Percentiles rank a stretch among this genome's conserved stretches.
Conservation (phyloP, 2,888 invertebrate species). For the Cepaea hortensis region DNA sequence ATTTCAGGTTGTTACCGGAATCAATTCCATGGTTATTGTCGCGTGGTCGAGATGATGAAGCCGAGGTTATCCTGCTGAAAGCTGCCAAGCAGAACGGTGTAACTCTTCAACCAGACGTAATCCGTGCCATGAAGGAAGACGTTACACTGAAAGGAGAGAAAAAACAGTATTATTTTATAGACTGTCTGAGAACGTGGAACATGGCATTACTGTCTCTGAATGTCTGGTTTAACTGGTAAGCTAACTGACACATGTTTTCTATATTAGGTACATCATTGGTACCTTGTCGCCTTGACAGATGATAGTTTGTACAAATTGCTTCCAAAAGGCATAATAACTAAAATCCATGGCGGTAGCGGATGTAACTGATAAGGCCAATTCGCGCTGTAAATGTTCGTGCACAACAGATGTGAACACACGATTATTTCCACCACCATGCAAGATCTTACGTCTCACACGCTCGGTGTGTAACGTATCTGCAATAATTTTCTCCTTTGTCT, state of each 20-base stretch:
- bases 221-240: slow-evolving; percentile 62
- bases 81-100: slow-evolving; percentile 86
- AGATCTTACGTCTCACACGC: no score
- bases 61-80: slow-evolving; percentile 85
- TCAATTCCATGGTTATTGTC: slow-evolving; percentile 94
- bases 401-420: no score
- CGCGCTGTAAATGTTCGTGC: no score
- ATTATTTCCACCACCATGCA: no score
- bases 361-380: no score
- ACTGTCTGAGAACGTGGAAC: slow-evolving; percentile 51
- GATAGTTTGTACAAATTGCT: no score
- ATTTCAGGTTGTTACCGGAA: slow-evolving; percentile 82
- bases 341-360: no score
- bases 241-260: neutral
- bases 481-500: no score
- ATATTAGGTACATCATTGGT: neutral
- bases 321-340: no score
- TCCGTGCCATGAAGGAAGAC: slow-evolving; percentile 48
- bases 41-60: slow-evolving; percentile 88
- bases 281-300: neutral
- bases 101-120: slow-evolving; percentile 41
- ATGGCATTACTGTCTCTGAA: slow-evolving; percentile 57
- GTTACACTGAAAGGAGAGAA: slow-evolving; percentile 5
- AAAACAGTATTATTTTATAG: slow-evolving; percentile 49
- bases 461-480: no score